Conservation (phyloP, 2,888 invertebrate genomes). For the Nemurella pictetii region DNA sequence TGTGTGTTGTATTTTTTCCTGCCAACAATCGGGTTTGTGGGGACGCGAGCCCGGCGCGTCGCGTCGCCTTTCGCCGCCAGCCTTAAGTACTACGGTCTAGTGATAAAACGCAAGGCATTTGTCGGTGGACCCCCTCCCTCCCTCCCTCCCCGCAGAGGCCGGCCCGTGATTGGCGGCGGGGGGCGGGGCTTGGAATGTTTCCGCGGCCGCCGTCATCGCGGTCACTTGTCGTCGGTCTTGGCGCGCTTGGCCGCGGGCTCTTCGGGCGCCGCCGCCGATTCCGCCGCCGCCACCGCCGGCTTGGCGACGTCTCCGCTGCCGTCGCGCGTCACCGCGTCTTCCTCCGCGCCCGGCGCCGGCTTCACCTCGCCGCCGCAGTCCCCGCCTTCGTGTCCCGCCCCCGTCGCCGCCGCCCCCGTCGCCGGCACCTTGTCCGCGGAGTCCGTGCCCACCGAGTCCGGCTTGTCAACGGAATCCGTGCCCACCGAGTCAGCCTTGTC, state of each 20-base stretch:
- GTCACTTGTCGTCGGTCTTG: conserved; percentile 40
- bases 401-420: conserved; percentile 20
- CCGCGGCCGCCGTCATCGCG: neutral
- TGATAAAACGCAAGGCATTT: neutral
- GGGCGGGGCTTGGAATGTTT: neutral
- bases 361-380: conserved; percentile 33
- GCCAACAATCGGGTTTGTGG: no score
- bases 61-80: neutral
- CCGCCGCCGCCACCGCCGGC: neutral
- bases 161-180: neutral
- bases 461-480: conserved; percentile 35
- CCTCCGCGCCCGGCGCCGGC: conserved; percentile 34
- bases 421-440: conserved; percentile 35
- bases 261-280: neutral
- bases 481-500: neutral
- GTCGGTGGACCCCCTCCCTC: neutral
- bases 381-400: neutral
- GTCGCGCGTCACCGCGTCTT: neutral
- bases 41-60: neutral
- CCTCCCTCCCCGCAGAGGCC: neutral
- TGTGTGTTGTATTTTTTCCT: no score
- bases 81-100: neutral
- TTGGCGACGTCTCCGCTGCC: neutral
- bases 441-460: conserved; percentile 45
- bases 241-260: conserved; percentile 40